Evolutionary conservation across 2,888 invertebrate genomes (phyloP).

Genomic region (Ochlodes sylvanus): DNA sequence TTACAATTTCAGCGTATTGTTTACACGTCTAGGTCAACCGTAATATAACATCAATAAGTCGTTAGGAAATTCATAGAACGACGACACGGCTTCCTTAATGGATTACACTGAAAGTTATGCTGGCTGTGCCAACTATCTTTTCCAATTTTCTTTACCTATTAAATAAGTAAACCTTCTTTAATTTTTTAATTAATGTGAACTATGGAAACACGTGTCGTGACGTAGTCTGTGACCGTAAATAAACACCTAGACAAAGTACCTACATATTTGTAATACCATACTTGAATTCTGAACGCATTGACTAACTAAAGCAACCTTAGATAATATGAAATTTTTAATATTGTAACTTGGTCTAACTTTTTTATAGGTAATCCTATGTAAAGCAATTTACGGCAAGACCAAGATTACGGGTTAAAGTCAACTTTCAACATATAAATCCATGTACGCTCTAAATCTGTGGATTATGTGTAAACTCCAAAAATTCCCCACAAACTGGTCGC

Average conservation of each 20-base stretch:
- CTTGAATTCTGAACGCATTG: too few relatives aligned
- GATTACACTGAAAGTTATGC: not conserved
- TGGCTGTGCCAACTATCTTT: not conserved
- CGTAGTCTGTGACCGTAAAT: too few relatives aligned
- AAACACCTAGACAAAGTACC: too few relatives aligned
- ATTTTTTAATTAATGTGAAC: not conserved
- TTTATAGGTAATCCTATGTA: too few relatives aligned
- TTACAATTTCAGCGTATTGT: constrained; percentile 66
- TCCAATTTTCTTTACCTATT: not conserved
- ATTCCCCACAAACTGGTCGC: constrained; percentile 8
- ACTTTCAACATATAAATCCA: constrained; percentile 1
- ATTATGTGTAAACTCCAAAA: not conserved
- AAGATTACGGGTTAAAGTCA: not conserved
- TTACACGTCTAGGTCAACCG: constrained; percentile 51
- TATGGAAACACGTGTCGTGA: not conserved
- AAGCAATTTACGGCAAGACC: not conserved
- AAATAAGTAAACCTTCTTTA: not conserved
- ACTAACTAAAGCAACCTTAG: too few relatives aligned
- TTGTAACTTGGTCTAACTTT: too few relatives aligned
- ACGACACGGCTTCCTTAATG: not conserved
- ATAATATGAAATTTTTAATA: too few relatives aligned
- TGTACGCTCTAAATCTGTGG: not conserved
- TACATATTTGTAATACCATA: too few relatives aligned
- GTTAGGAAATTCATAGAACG: constrained; percentile 5
- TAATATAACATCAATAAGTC: constrained; percentile 12